Evolutionary conservation across 2,888 invertebrate genomes (phyloP), one percentile per base, ranked within the genome.

Genomic region (Spisula subtruncata): DNA sequence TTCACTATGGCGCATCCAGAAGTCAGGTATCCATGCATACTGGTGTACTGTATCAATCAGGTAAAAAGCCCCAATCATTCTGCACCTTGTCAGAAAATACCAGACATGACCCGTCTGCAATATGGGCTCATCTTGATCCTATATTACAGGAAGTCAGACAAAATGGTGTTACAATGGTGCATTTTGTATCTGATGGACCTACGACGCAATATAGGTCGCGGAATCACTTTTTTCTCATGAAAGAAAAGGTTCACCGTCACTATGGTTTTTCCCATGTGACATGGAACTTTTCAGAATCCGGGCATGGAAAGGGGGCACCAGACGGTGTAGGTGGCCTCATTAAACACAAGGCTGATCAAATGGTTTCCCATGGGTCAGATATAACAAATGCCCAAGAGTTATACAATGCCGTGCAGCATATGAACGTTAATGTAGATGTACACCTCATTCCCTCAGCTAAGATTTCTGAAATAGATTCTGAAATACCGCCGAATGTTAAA

Each of bases 271-370:
- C 81, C 81, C 94, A 35, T 51, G 90, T 93, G 29, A 93, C 92
- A 10, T 96, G 95, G 96, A 95, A 96, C 87, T 96, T 90, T 92
- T 94, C 93, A 54, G 96, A 96, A 92, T 94, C 95, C 29, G 95
- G 95, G 1, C 96, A 96, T 87, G 95, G 54, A 18, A 54, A 54
- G 54, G 54, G 54, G 14, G 54, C 54, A 54, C 54, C 54, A 10
- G 54, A 54, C 20, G 95, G 95, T n/a, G 92, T 96, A 48, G 96
- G 95, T 86, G 95, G 92, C 14, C 92, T 89, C 20, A 88, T 94
- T 18, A 95, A 95, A 86, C 89, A 96, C 93, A 93, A 94, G 86
- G 94, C 94, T 80, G 95, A 95, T 86, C 85, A 66, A 32, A 41
- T 89, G 10, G 90, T 94, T n/a, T 46, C 81, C 14, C 51, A 85